These are phyloP conservation scores for Nasonia giraulti DNA, from an alignment of 1,140 invertebrate species.

Conservation along the genomic window DNA sequence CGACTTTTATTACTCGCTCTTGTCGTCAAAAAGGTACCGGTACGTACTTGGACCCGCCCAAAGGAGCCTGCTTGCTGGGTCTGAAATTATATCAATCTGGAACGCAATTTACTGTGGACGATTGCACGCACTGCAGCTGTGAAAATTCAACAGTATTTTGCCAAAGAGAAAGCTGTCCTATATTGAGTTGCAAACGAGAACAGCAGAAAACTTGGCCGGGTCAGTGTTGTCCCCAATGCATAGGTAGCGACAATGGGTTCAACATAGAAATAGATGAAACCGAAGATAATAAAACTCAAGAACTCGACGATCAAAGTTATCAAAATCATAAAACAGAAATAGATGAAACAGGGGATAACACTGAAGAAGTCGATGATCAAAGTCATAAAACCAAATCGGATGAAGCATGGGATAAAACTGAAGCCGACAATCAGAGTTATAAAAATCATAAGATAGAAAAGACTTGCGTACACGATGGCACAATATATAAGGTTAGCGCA, in stretches of 20 bases:
- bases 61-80: conserved; percentile 82
- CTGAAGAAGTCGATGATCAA: too few species aligned
- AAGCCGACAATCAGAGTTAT: not conserved
- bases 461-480: not conserved
- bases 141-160: conserved; percentile 75
- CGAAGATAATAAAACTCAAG: not conserved
- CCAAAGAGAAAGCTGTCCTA: conserved; percentile 25
- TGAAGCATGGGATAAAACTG: not conserved
- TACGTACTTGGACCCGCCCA: conserved; percentile 68
- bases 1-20: not conserved
- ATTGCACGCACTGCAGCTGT: conserved; percentile 89
- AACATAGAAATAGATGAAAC: not conserved
- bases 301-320: not conserved
- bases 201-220: conserved; percentile 13
- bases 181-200: conserved; percentile 20
- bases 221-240: conserved; percentile 32
- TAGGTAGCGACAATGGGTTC: not conserved
- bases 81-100: conserved; percentile 78
- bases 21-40: conserved; percentile 57
- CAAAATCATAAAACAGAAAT: not conserved
- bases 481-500: conserved; percentile 23
- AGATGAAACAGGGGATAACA: too few species aligned
- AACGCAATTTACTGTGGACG: conserved; percentile 80
- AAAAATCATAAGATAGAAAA: not conserved
- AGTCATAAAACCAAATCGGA: not conserved